Evolutionary conservation across 2,888 invertebrate genomes (phyloP).

Genomic region (Drosophila sordidapex): DNA sequence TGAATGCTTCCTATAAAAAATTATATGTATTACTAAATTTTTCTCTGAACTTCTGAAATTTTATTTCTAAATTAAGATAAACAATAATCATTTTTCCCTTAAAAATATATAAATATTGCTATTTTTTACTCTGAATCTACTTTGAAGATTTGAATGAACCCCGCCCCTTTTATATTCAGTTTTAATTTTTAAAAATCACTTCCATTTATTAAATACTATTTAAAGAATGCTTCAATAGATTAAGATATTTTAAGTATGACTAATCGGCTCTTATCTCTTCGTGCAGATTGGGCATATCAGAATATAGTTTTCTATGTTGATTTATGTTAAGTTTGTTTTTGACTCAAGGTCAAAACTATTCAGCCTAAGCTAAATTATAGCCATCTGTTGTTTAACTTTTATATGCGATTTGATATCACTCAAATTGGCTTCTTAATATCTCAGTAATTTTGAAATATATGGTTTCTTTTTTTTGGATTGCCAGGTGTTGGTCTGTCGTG

Average conservation of each 20-base stretch:
- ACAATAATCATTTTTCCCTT: background rate
- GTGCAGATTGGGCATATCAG: background rate
- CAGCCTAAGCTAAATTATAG: background rate
- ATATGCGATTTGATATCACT: background rate
- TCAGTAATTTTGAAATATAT: conserved; percentile 2
- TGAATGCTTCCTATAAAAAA: background rate
- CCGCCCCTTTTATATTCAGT: too few species aligned
- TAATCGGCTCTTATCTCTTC: background rate
- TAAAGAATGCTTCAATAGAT: background rate
- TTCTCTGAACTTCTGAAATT: background rate
- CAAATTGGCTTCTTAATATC: background rate
- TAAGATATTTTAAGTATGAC: background rate
- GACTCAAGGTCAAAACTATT: background rate
- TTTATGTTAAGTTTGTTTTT: background rate
- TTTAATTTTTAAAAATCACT: too few species aligned
- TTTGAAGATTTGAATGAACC: too few species aligned
- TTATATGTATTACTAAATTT: background rate
- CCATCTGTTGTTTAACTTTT: background rate
- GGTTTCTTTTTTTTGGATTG: conserved; percentile 11
- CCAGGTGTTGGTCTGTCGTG: conserved; percentile 6
- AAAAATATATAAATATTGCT: background rate
- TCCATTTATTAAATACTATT: background rate
- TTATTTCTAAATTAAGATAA: background rate
- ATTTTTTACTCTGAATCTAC: background rate
- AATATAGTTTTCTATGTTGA: background rate